Conservation (phyloP, 2,797 vertebrate species). For the Sebastes itinus region DNA sequence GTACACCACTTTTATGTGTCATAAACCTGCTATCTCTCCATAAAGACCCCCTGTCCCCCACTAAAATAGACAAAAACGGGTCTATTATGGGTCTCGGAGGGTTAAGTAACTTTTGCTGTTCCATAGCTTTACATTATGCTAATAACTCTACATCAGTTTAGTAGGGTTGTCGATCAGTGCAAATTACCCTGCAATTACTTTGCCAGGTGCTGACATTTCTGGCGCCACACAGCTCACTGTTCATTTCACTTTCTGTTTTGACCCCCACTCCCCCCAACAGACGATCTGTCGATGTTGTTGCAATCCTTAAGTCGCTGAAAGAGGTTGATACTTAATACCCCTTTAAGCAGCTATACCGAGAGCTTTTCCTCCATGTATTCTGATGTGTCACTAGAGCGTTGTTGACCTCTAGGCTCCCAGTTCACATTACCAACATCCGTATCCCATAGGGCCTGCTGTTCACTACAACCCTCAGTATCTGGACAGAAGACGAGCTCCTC, state of each 20-base stretch:
- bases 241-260: neutral
- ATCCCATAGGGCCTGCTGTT: conserved; percentile 82
- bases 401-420: conserved; percentile 35
- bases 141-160: neutral
- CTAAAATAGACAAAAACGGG: neutral
- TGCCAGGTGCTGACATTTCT: neutral
- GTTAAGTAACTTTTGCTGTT: neutral
- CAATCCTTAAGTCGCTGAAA: conserved; percentile 16
- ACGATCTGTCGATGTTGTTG: conserved; percentile 13
- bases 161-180: neutral
- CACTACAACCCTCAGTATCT: conserved; percentile 84
- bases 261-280: neutral
- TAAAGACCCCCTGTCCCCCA: neutral
- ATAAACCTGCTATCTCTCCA: neutral
- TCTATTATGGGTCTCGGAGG: neutral
- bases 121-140: neutral
- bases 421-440: conserved; percentile 69
- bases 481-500: conserved; percentile 77
- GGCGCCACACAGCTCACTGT: neutral
- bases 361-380: conserved; percentile 14
- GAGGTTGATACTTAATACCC: conserved; percentile 4
- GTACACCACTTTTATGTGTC: neutral
- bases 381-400: conserved; percentile 32
- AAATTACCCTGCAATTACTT: neutral
- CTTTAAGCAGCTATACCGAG: conserved; percentile 6